Evolutionary conservation across 2,797 vertebrate species (phyloP).

Genomic region (Coregonus suidteri): DNA sequence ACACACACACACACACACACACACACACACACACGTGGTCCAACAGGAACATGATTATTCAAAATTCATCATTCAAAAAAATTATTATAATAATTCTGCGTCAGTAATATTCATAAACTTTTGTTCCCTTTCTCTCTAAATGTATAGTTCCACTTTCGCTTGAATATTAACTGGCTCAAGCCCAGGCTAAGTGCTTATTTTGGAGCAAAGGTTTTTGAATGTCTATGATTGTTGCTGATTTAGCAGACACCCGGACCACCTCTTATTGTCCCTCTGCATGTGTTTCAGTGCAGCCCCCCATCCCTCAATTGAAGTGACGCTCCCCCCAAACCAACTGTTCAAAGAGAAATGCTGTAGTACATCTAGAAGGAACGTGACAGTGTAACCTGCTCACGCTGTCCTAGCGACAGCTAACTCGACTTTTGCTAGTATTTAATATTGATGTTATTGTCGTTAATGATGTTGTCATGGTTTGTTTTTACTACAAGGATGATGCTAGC

Average conservation of each 20-base stretch:
- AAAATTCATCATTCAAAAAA: neutral
- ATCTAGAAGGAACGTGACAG: constrained; percentile 9
- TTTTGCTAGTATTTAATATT: constrained; percentile 12
- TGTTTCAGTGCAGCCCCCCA: neutral
- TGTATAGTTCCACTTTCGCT: neutral
- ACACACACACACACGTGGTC: neutral
- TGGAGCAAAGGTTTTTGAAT: neutral
- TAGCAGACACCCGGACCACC: neutral
- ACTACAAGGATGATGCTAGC: constrained; percentile 7
- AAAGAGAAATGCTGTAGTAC: neutral
- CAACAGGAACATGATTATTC: neutral
- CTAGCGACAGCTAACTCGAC: neutral
- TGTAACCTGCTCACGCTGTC: constrained; percentile 2
- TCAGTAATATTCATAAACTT: neutral
- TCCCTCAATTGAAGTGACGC: neutral
- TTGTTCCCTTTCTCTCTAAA: neutral
- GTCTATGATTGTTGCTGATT: neutral
- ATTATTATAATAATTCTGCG: neutral
- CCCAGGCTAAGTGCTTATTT: neutral
- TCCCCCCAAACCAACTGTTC: neutral
- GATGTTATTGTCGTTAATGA: constrained; percentile 4
- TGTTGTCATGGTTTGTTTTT: constrained; percentile 18
- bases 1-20: neutral
- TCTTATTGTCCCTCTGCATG: neutral
- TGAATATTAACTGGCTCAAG: neutral